Conservation (phyloP, 23 tunicate species). For the Oikopleura albicans region DNA sequence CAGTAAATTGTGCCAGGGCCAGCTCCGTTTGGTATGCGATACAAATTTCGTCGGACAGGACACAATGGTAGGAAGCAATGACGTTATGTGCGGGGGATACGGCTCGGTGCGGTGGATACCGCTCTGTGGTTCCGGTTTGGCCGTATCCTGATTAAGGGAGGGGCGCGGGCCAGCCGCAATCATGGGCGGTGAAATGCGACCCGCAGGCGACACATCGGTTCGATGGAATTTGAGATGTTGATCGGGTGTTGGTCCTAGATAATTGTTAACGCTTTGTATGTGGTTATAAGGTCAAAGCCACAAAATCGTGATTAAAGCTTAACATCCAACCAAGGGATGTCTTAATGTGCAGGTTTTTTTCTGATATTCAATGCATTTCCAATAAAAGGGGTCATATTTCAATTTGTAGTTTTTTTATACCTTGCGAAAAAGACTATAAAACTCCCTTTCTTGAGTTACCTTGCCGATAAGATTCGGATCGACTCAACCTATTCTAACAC, state of each 20-base stretch:
- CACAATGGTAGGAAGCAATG: neutral
- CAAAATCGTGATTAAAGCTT: neutral
- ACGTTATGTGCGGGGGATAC: neutral
- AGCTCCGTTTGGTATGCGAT: conserved; percentile 19
- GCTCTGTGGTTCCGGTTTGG: neutral
- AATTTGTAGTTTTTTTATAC: no score
- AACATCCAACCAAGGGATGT: neutral
- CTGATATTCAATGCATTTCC: no score
- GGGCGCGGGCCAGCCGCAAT: conserved; percentile 21
- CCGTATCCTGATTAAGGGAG: conserved; percentile 7
- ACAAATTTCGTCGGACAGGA: neutral
- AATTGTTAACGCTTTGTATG: conserved; percentile 8
- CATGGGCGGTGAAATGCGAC: conserved; percentile 18
- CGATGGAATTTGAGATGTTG: conserved; percentile 15
- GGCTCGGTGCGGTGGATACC: neutral
- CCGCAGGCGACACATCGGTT: conserved; percentile 12
- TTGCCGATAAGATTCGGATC: no score
- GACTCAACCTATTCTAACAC: no score
- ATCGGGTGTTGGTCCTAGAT: conserved; percentile 18
- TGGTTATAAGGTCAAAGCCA: conserved; percentile 19
- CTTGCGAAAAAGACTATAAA: no score
- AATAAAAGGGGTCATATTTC: no score
- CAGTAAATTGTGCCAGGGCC: conserved; percentile 51
- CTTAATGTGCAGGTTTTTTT: neutral
- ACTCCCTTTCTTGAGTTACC: no score